Base-by-base conservation (phyloP, 1,140 invertebrate species). In the Drosophila obscura region DNA sequence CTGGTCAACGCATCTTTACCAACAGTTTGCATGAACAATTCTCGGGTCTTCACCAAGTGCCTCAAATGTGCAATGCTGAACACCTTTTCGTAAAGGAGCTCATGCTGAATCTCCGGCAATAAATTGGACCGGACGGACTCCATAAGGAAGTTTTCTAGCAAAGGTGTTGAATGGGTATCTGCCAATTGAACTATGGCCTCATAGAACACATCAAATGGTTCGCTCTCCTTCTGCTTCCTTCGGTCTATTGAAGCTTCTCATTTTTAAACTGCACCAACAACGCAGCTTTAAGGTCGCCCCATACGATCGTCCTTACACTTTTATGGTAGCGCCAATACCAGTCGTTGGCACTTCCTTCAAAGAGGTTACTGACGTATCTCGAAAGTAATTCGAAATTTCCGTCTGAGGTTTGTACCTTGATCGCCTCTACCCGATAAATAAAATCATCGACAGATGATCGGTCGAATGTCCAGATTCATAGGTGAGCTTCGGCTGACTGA, bases 281-380 rank as follows among this genome's bases (percentile, higher is more conserved):
- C n/a, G n/a, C n/a, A n/a, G 64, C 51, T 45, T 56, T 56, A 15
- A 22, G 22, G 2, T 16, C 26, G 5, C 9, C 11, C 61, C 61
- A 64, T 5, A n/a, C 22, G 11, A 64, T 49, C 9, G 28, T 19
- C 15, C 11, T 5, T 5, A 66, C 56, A 15, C 55, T 59, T 35
- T 52, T 66, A 19, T 65, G 63, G 15, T 58, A 66, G 2, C 46
- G 46, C 55, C 63, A 66, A 31, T 50, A 58, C 46, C 46, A 66
- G 2, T 66, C 63, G 8, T 39, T 59, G 16, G 35, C 55, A 39
- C 39, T 59, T 13, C 46, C 56, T 39, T 66, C 55, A 24, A 66
- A 52, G 3, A 66, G 0, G n/a, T 50, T 51, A 16, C 41, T 59
- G 1, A 49, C 28, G 4, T 66, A 31, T 1, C 53, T 8, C 2